A percentile compares a stretch with the other conserved stretches of the same genome.
These are phyloP conservation scores for Thelaira solivaga DNA, from an alignment of 2,888 invertebrate genomes.

Conservation along the genomic window DNA sequence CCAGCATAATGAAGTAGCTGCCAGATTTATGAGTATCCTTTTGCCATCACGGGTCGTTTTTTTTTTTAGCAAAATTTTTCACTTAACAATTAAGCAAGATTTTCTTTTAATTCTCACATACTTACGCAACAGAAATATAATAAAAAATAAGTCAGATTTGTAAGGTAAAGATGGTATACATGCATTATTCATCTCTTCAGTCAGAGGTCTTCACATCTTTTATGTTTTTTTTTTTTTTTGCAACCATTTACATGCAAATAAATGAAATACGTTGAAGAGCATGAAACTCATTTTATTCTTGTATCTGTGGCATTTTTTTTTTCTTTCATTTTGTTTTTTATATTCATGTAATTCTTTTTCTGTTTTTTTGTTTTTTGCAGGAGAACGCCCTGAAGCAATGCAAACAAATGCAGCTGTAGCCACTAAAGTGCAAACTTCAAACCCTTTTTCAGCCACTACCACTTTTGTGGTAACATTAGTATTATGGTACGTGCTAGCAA, in stretches of 20 bases:
- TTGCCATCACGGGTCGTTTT: too few species aligned
- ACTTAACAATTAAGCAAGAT: too few species aligned
- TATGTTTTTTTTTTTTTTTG: neutral
- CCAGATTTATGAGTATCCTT: too few species aligned
- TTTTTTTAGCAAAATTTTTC: too few species aligned
- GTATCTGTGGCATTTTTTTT: neutral
- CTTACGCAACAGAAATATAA: neutral
- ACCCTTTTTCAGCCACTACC: slow-evolving; percentile 69
- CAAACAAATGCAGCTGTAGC: slow-evolving; percentile 86
- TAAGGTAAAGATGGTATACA: neutral
- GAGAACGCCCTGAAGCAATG: slow-evolving; percentile 88
- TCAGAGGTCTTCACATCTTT: neutral
- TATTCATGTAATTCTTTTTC: slow-evolving; percentile 20
- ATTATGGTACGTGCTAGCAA: slow-evolving; percentile 66
- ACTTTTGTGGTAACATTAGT: slow-evolving; percentile 72
- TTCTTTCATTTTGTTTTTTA: neutral
- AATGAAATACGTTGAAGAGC: slow-evolving; percentile 6
- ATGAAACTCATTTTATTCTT: neutral
- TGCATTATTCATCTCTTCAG: slow-evolving; percentile 8
- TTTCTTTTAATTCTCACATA: too few species aligned
- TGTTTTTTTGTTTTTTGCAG: slow-evolving; percentile 80
- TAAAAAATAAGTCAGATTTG: neutral
- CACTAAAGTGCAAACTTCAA: slow-evolving; percentile 68
- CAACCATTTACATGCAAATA: neutral
- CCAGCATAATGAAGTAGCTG: too few species aligned